These are phyloP conservation scores for Himalopsyche anomala DNA, from an alignment of 2,888 invertebrate species.

Conservation along the genomic window DNA sequence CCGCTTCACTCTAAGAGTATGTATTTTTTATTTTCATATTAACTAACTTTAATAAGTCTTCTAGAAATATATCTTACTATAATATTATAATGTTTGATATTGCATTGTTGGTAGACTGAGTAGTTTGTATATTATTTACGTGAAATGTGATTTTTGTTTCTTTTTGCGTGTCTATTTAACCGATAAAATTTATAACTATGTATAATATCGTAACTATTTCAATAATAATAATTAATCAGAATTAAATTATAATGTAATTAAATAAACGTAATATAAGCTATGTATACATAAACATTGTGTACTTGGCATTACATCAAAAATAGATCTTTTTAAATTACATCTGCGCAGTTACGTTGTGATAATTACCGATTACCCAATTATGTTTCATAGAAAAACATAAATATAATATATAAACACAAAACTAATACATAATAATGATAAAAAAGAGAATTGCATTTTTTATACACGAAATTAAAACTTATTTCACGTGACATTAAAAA, in stretches of 20 bases:
- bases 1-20: not conserved
- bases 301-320: not conserved
- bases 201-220: too few species aligned
- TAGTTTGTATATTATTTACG: not conserved
- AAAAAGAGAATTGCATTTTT: too few species aligned
- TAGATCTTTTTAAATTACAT: not conserved
- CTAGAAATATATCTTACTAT: not conserved
- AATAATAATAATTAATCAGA: too few species aligned
- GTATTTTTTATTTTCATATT: conserved; percentile 23
- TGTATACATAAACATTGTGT: not conserved
- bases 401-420: conserved; percentile 16
- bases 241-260: too few species aligned
- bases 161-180: not conserved
- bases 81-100: not conserved
- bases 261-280: too few species aligned
- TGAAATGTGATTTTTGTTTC: not conserved
- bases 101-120: not conserved
- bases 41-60: not conserved
- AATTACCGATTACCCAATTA: not conserved
- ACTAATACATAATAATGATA: too few species aligned
- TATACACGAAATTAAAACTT: too few species aligned
- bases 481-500: too few species aligned
- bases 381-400: conserved; percentile 11
- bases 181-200: too few species aligned
- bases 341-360: conserved; percentile 27